phyloP scores from a whole-genome alignment of 23 tunicate genomes.

The Styela plicata region DNA sequence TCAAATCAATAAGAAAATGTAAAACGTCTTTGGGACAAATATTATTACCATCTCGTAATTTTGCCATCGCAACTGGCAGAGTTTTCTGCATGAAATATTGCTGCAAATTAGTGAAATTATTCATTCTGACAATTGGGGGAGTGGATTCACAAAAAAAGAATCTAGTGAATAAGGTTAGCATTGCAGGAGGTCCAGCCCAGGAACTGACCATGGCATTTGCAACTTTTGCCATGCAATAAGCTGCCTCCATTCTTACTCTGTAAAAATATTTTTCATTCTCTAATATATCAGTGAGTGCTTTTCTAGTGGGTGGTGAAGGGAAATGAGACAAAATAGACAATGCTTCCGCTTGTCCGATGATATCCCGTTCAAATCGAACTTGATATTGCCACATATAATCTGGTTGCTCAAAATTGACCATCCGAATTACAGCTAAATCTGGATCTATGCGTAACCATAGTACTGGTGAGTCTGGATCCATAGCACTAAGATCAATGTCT shows the following conservation, averaged over 20 bases:
- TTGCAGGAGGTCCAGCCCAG: conserved; percentile 86
- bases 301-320: conserved; percentile 63
- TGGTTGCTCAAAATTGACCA: conserved; percentile 77
- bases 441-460: conserved; percentile 97
- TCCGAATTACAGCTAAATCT: conserved; percentile 63
- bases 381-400: conserved; percentile 99
- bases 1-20: conserved; percentile 64
- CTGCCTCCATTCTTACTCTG: conserved; percentile 78
- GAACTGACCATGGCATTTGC: conserved; percentile 64
- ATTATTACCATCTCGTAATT: conserved; percentile 44
- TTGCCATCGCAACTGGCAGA: conserved; percentile 80
- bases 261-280: conserved; percentile 77
- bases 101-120: conserved; percentile 87
- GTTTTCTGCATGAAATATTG: conserved; percentile 86
- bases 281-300: conserved; percentile 68
- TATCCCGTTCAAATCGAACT: conserved; percentile 85
- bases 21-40: conserved; percentile 74
- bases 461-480: conserved; percentile 98
- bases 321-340: conserved; percentile 49
- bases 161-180: conserved; percentile 71
- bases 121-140: conserved; percentile 83
- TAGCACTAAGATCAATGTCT: conserved; percentile 76
- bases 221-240: conserved; percentile 42
- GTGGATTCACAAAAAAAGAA: conserved; percentile 85
- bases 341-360: conserved; percentile 90